Conservation (phyloP, 2,888 invertebrate genomes). For the Drosophila borealis region DNA sequence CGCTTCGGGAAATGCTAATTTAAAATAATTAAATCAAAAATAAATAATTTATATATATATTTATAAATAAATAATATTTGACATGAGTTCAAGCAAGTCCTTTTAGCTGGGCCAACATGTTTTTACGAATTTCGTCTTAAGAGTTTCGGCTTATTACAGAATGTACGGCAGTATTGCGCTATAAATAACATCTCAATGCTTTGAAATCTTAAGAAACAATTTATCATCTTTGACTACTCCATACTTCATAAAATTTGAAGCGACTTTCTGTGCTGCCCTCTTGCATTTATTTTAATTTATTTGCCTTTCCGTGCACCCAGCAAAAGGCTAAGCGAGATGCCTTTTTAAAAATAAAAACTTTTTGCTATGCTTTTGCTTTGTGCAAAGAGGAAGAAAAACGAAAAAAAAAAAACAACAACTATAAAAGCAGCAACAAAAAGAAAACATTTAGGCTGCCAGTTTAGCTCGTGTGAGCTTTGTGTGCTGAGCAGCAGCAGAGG, state of each 20-base stretch:
- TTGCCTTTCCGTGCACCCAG: constrained; percentile 45
- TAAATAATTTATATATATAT: not conserved
- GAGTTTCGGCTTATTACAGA: not conserved
- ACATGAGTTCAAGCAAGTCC: not conserved
- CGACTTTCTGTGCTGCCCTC: constrained; percentile 52
- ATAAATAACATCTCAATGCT: not conserved
- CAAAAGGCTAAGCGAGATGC: constrained; percentile 72
- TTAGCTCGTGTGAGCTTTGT: constrained; percentile 50
- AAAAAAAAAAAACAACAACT: constrained; percentile 37
- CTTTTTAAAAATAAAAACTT: constrained; percentile 72
- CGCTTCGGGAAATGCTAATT: no score
- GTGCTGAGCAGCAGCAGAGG: constrained; percentile 33
- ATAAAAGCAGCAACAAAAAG: constrained; percentile 18
- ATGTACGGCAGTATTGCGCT: not conserved
- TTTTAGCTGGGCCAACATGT: no score
- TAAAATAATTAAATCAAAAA: not conserved
- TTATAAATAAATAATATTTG: not conserved
- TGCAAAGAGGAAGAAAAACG: constrained; percentile 54
- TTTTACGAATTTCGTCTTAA: no score
- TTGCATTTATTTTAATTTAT: constrained; percentile 74
- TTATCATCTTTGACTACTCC: constrained; percentile 22
- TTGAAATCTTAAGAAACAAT: constrained; percentile 24
- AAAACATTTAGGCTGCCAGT: constrained; percentile 55
- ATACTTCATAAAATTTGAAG: constrained; percentile 23
- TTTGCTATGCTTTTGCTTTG: constrained; percentile 67